Conservation (phyloP, 2,888 invertebrate species). For the Drosophila peninsularis region DNA sequence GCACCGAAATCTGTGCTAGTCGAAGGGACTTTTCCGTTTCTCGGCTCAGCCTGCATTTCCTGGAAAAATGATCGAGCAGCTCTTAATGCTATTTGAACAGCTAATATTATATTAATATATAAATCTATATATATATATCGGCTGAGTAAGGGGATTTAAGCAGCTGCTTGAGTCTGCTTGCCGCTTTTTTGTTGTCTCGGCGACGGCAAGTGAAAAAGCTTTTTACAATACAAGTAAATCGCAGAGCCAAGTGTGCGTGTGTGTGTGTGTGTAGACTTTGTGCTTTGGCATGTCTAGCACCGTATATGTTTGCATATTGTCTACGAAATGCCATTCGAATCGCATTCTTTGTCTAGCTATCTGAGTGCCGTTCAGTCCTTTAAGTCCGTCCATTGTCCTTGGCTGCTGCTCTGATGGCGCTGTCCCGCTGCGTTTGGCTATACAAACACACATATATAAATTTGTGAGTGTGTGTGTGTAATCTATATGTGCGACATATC, state of each 20-base stretch:
- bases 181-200: conserved; percentile 14
- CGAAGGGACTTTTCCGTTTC: background rate
- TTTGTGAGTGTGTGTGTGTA: background rate
- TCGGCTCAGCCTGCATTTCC: background rate
- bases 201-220: conserved; percentile 37
- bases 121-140: background rate
- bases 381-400: conserved; percentile 10
- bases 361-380: conserved; percentile 28
- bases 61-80: background rate
- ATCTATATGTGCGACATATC: conserved; percentile 26
- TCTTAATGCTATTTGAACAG: background rate
- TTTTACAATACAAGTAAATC: conserved; percentile 53
- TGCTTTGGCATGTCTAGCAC: conserved; percentile 53
- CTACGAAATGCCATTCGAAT: conserved; percentile 69
- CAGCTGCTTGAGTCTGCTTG: conserved; percentile 21
- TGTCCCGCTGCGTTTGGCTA: conserved; percentile 45
- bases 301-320: conserved; percentile 77
- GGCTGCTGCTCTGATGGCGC: conserved; percentile 10
- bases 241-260: conserved; percentile 12
- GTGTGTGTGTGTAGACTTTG: conserved; percentile 15
- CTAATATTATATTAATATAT: background rate
- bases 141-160: conserved; percentile 27
- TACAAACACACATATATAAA: background rate
- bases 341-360: conserved; percentile 43
- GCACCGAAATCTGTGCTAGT: background rate